phyloP scores from a whole-genome alignment of 2,113 vertebrate genomes.

The Myrmophylax atrothorax region DNA sequence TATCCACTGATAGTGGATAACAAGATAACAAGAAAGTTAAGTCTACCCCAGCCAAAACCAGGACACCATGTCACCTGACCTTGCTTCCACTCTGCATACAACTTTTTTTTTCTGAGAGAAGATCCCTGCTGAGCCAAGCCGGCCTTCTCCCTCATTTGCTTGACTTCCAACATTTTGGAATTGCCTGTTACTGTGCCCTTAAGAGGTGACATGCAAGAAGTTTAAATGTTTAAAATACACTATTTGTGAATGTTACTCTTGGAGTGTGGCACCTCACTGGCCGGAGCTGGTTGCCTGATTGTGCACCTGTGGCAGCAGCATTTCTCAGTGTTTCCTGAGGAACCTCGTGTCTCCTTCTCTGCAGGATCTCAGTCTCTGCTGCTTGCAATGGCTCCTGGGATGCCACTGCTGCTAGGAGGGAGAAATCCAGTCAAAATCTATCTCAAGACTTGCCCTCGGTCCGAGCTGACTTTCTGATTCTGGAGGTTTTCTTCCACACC shows the following conservation, averaged over 20 bases:
- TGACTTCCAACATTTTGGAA: not conserved
- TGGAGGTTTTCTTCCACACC: not conserved
- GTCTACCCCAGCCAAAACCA: not conserved
- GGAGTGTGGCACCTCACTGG: not conserved
- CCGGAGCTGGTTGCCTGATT: not conserved
- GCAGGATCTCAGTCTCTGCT: not conserved
- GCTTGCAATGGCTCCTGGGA: not conserved
- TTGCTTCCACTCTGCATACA: not conserved
- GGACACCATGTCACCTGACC: not conserved
- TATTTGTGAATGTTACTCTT: not conserved
- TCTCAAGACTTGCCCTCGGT: not conserved
- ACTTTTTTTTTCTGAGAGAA: too few species aligned
- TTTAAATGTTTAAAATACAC: not conserved
- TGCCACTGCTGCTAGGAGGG: not conserved
- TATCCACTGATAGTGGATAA: not conserved
- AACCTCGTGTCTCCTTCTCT: not conserved
- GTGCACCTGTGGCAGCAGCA: not conserved
- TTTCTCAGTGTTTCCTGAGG: not conserved
- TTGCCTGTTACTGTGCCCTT: not conserved
- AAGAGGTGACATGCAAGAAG: not conserved
- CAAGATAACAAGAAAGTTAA: not conserved
- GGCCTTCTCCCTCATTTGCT: not conserved
- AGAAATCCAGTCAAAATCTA: not conserved
- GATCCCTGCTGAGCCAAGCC: not conserved
- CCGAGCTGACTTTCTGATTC: not conserved